Evolutionary conservation across 35 echinoderm and acorn worm species (phyloP), one percentile per base, ranked within the genome.

Genomic region (Holothuria glaberrima): DNA sequence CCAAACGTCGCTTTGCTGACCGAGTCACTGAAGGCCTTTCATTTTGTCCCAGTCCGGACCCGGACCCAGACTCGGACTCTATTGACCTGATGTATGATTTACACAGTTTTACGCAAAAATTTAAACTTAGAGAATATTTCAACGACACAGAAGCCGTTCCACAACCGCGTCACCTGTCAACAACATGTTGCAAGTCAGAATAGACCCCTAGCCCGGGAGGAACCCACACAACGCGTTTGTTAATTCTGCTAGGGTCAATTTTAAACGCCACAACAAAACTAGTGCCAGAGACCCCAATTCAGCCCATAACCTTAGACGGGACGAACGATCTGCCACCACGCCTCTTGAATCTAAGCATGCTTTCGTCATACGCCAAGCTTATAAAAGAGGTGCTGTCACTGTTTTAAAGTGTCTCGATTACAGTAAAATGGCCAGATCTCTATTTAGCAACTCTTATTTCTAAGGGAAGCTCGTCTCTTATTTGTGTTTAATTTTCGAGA

Each of bases 61-160:
- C 29, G 1, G 26, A 71, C 68, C n/a, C n/a, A n/a, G n/a, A n/a
- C n/a, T n/a, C n/a, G n/a, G n/a, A n/a, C n/a, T n/a, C 68, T 71
- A 71, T n/a, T 71, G 68, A 71, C 33, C 29, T 71, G 68, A 26
- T 28, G 29, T 71, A 71, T 26, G 21, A 71, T 71, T 31, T 71
- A 28, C 68, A 71, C 68, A 71, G 68, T 32, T 71, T 71, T 31
- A 71, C 68, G 4, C 68, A 32, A 31, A 71, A 13, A 30, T 10
- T 28, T 71, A 71, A 71, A 71, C 68, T 71, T 31, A 71, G 68
- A 71, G 68, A 71, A 71, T 71, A 71, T 14, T 71, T 71, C 68
- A 71, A 71, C 12, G 68, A 71, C 44, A 71, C 1, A 28, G 68
- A 28, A 19, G 26, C 68, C 68, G 22, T 14, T 71, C 68, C 68